Conservation (phyloP, 2,113 vertebrate species). For the Centropus unirufus region DNA sequence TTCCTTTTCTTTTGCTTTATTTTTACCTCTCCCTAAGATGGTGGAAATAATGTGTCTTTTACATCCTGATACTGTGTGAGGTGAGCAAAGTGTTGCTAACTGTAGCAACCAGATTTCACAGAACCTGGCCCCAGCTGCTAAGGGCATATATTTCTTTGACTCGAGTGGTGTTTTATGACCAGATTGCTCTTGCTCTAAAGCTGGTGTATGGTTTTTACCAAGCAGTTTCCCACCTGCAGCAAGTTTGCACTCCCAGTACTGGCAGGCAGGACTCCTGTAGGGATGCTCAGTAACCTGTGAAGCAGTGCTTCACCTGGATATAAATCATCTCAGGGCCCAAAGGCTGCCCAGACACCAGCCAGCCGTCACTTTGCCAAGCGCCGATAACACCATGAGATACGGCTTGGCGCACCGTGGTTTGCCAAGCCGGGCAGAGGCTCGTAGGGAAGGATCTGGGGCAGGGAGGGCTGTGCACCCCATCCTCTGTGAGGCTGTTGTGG, state of each 20-base stretch:
- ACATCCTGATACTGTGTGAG: background rate
- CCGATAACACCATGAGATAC: rapidly evolving
- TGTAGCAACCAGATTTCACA: background rate
- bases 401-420: background rate
- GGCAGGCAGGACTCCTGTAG: background rate
- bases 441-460: background rate
- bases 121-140: background rate
- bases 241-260: background rate
- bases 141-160: background rate
- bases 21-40: background rate
- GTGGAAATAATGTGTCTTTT: rapidly evolving
- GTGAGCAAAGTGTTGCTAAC: background rate
- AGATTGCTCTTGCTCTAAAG: background rate
- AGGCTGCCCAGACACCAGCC: background rate
- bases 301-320: background rate
- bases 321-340: background rate
- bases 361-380: background rate
- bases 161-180: background rate
- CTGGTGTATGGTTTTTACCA: background rate
- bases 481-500: background rate
- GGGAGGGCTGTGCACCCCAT: no score
- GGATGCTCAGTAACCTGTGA: background rate
- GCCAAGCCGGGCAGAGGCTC: background rate
- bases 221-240: background rate
- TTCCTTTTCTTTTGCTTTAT: background rate